Base-by-base conservation (phyloP, 2,797 vertebrate genomes). In the Bryconaethiops microstoma region DNA sequence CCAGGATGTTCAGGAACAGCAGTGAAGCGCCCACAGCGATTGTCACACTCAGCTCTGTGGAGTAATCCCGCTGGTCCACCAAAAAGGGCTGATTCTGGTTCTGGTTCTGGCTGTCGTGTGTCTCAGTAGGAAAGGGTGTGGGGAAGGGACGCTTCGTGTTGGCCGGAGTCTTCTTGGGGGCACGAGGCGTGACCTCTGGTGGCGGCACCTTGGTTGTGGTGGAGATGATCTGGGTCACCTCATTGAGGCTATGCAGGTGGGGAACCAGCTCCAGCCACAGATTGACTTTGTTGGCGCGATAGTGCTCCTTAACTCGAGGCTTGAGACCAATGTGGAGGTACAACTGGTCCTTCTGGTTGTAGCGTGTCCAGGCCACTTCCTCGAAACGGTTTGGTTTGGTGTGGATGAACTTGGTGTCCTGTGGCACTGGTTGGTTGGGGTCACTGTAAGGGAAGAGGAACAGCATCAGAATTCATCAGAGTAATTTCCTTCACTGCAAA, bases 321-420 rank as follows among this genome's bases (percentile, higher is more conserved):
- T 99, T 99, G 89, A 99, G 94, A 83, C 98, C 98, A 86, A 99
- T 99, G 87, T 99, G 98, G 77, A 99, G 95, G 90, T 99, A 99
- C 9, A 99, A 95, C 83, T 99, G 97, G 83, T 99, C 97, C 88
- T 99, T 99, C 93, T 99, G 98, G 85, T 97, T 98, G 88, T 99
- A 99, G 87, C 97, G 95, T 52, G 96, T 98, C 98, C 98, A 99
- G 62, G 97, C 97, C 88, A 99, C 98, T 90, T 99, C 98, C 88
- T 99, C 98, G 89, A 99, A 99, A 77, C 98, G 97, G 86, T 99
- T 99, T 67, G 97, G 98, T 88, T 99, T 99, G 19, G 98, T 99
- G 87, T 99, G 97, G 84, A 99, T 99, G 88, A 99, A 99, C 93
- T 99, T 99, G 77, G 98, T 99, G 83, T 99, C 98, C 92, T 99